Conservation (phyloP, 2,888 invertebrate genomes). For the Cylloceria caligata region DNA sequence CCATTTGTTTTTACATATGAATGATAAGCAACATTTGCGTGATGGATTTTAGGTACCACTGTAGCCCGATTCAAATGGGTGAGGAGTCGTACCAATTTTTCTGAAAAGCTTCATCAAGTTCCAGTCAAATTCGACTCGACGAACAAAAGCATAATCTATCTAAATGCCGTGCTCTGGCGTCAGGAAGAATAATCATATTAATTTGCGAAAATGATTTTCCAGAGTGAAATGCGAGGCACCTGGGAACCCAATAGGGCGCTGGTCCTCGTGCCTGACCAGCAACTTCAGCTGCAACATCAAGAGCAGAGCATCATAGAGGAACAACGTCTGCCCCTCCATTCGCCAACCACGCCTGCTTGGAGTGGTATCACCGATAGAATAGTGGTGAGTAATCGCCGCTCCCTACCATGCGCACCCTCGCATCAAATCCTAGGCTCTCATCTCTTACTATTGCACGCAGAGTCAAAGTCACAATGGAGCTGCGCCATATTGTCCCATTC, state of each 20-base stretch:
- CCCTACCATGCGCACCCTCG: conserved; percentile 44
- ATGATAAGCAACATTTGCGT: too few species aligned
- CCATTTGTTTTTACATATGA: too few species aligned
- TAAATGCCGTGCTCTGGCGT: not conserved
- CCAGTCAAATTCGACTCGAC: not conserved
- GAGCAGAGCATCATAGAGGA: conserved; percentile 71
- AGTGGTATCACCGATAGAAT: conserved; percentile 75
- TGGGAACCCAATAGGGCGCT: conserved; percentile 73
- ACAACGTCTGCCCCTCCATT: conserved; percentile 72
- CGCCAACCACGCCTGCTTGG: conserved; percentile 80
- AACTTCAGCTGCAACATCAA: conserved; percentile 69
- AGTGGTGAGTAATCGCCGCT: conserved; percentile 77
- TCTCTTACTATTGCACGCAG: conserved; percentile 46
- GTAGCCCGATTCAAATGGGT: too few species aligned
- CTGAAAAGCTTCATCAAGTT: not conserved
- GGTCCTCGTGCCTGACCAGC: conserved; percentile 69
- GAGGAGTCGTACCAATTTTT: not conserved
- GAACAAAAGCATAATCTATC: not conserved
- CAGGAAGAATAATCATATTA: conserved; percentile 34
- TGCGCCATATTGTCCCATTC: conserved; percentile 22
- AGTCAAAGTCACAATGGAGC: conserved; percentile 52
- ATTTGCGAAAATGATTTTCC: conserved; percentile 53
- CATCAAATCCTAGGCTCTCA: conserved; percentile 60
- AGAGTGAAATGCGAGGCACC: conserved; percentile 73
- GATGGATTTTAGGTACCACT: too few species aligned